Evolutionary conservation across 2,797 vertebrate species (phyloP), one percentile per base, ranked within the genome.

Genomic region (Eutrigla gurnardus): DNA sequence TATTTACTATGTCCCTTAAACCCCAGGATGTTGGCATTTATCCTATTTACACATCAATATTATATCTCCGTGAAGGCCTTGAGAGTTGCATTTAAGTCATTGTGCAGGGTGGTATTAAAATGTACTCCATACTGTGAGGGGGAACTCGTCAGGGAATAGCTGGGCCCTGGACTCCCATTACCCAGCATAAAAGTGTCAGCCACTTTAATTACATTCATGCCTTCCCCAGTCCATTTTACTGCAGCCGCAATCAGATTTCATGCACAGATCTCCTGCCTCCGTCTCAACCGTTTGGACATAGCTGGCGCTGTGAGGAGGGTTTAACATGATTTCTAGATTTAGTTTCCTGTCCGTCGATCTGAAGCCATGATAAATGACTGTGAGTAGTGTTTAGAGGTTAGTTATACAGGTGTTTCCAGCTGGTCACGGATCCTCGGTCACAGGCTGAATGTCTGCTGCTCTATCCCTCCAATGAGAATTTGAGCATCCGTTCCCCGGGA

Each of bases 11-110:
- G 73, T 92, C 94, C 94, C 88, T 91, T 90, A 92, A 95, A 93
- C 94, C 95, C 94, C 94, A 94, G 95, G 95, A 96, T 97, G 96
- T 96, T 97, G 96, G 95, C 97, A 96, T 98, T 97, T 97, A 96
- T 96, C 96, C 96, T 97, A 96, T 98, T 98, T 98, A 97, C 96
- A 97, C 96, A 96, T 95, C 94, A 95, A 96, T 97, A 97, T 97
- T 96, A 96, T 96, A 95, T 97, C 95, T 95, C 95, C 94, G 95
- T 92, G 93, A 96, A 94, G 96, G 95, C 92, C 93, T 93, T 90
- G 93, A 94, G 94, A 95, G 95, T 97, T 96, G 96, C 95, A 96
- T 98, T 98, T 97, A 96, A 97, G 96, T 96, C 95, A 95, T 96
- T 95, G 96, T 97, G 96, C 96, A 94, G 94, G 91, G 90, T 93